Percentiles rank a stretch among this genome's conserved stretches.
Evolutionary conservation across 2,113 vertebrate species (phyloP).

Genomic region (Pitta sordida): DNA sequence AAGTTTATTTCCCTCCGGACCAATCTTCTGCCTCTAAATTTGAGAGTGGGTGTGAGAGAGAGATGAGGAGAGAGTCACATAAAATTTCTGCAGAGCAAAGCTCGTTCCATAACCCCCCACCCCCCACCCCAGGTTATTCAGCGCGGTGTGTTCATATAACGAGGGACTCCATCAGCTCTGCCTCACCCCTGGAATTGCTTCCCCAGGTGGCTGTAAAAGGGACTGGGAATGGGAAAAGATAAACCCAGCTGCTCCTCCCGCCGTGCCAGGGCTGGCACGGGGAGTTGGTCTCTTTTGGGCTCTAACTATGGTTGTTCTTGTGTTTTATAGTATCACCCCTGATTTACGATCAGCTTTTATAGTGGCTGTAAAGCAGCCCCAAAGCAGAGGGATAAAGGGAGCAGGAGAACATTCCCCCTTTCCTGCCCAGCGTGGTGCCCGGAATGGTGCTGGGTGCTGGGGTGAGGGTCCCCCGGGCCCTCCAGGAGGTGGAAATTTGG

Average conservation of each 20-base stretch:
- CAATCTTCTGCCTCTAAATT: constrained; percentile 57
- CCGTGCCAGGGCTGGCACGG: background rate
- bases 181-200: background rate
- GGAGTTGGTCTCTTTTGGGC: background rate
- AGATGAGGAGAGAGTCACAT: background rate
- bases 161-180: background rate
- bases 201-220: background rate
- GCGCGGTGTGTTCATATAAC: background rate
- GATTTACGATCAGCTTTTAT: constrained; percentile 67
- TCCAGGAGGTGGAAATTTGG: rapidly evolving
- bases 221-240: background rate
- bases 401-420: background rate
- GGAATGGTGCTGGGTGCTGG: background rate
- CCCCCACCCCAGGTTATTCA: background rate
- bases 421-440: background rate
- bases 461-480: background rate
- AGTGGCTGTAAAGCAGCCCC: constrained; percentile 59
- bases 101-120: background rate
- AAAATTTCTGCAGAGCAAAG: constrained; percentile 56
- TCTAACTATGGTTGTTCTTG: background rate
- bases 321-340: constrained; percentile 13
- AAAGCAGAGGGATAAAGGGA: constrained; percentile 56
- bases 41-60: background rate
- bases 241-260: background rate
- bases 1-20: constrained; percentile 53